Evolutionary conservation across 23 tunicate species (phyloP).

Genomic region (Diplosoma virens): DNA sequence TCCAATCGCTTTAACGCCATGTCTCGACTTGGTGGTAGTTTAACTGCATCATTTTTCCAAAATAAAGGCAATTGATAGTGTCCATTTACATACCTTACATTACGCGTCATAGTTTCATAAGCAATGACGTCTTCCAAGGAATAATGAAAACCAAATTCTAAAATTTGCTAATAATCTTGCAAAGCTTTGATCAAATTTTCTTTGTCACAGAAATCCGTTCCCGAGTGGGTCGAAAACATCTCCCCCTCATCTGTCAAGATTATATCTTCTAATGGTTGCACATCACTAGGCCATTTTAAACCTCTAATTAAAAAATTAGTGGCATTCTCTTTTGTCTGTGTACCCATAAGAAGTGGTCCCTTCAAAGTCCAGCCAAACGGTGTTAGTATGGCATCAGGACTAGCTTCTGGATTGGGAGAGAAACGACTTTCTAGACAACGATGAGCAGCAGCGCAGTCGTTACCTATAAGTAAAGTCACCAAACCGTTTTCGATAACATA

Average conservation of each 20-base stretch:
- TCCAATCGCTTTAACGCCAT: conserved; percentile 10
- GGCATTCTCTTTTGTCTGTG: background rate
- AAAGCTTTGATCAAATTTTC: background rate
- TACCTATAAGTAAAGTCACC: too few relatives aligned
- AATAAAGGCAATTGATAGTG: conserved; percentile 2
- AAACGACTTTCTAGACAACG: too few relatives aligned
- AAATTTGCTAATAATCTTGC: background rate
- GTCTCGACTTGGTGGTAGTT: background rate
- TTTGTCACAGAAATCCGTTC: background rate
- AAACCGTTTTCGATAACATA: too few relatives aligned
- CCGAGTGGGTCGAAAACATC: background rate
- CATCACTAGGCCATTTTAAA: background rate
- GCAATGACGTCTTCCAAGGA: conserved; percentile 5
- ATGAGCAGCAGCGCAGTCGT: too few relatives aligned
- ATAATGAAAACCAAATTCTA: conserved; percentile 1
- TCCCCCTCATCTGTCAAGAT: conserved; percentile 15
- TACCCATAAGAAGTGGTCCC: too few relatives aligned
- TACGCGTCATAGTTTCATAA: background rate
- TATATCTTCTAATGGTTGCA: background rate
- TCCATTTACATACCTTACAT: background rate
- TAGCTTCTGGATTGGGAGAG: background rate
- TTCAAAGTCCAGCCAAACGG: conserved; percentile 15
- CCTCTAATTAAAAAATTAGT: background rate
- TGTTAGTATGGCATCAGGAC: conserved; percentile 8
- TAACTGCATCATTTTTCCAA: conserved; percentile 11